These are phyloP conservation scores for Vicugna pacos DNA, from an alignment of 2,113 vertebrate genomes.

Conservation along the genomic window DNA sequence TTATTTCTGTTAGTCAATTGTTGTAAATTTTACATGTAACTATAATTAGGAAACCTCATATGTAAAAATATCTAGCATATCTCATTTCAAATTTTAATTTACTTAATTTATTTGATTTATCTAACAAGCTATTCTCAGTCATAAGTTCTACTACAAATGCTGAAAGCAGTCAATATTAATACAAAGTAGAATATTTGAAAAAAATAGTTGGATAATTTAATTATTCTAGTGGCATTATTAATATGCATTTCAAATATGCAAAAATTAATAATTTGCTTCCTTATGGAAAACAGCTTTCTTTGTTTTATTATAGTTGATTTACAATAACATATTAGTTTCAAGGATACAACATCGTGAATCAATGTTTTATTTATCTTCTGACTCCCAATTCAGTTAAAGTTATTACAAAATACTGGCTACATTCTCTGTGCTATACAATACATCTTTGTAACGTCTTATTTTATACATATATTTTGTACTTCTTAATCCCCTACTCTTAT, in stretches of 20 bases:
- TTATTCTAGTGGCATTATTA: slow-evolving; percentile 14
- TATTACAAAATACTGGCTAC: no score
- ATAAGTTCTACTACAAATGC: background rate
- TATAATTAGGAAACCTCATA: background rate
- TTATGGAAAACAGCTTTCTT: background rate
- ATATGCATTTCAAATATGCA: background rate
- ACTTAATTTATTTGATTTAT: background rate
- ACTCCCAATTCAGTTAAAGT: no score
- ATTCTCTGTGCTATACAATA: no score
- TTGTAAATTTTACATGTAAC: background rate
- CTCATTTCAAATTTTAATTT: background rate
- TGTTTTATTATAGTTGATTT: no score
- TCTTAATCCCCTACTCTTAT: no score
- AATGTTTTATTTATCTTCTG: no score
- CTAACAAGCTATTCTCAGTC: background rate
- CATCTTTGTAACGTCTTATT: no score
- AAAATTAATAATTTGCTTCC: background rate
- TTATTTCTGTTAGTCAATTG: background rate
- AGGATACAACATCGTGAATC: no score
- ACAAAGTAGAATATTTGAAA: background rate
- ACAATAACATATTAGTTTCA: no score
- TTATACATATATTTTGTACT: no score
- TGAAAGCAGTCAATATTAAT: background rate
- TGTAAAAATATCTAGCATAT: background rate
- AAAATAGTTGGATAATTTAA: background rate